phyloP scores from a whole-genome alignment of 2,888 invertebrate species.

The Oscheius sp. region DNA sequence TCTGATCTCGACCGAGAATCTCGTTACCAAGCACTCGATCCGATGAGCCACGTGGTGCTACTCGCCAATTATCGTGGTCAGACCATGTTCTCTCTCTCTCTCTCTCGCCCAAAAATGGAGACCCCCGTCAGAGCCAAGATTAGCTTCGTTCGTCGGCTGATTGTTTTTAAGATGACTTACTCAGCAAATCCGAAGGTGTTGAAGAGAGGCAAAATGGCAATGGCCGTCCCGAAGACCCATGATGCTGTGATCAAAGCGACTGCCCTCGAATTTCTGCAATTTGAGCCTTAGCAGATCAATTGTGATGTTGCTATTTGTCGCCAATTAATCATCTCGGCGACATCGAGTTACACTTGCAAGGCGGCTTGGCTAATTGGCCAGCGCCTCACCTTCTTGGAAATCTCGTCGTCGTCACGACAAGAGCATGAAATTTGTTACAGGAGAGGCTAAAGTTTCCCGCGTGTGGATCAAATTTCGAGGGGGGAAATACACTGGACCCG shows the following conservation, averaged over 20 bases:
- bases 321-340: constrained; percentile 29
- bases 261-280: constrained; percentile 57
- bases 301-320: constrained; percentile 26
- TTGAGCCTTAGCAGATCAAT: background rate
- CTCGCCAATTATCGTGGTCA: constrained; percentile 3
- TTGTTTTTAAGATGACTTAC: constrained; percentile 43
- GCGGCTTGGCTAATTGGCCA: background rate
- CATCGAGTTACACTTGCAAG: constrained; percentile 27
- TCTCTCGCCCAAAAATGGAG: constrained; percentile 12
- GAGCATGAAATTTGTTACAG: background rate
- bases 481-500: background rate
- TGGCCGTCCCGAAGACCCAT: constrained; percentile 64
- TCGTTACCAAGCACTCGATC: constrained; percentile 24
- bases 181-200: constrained; percentile 69
- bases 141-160: background rate
- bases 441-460: constrained; percentile 16
- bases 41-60: constrained; percentile 22
- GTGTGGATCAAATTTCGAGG: constrained; percentile 12
- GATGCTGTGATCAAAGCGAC: constrained; percentile 61
- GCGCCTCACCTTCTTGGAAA: constrained; percentile 4
- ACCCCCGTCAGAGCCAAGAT: background rate
- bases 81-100: background rate
- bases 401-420: no score
- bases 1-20: constrained; percentile 12
- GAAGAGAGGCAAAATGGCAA: constrained; percentile 69